Evolutionary conservation across 1,140 invertebrate species (phyloP), one percentile per base, ranked within the genome.

Genomic region (Augochlora pura): DNA sequence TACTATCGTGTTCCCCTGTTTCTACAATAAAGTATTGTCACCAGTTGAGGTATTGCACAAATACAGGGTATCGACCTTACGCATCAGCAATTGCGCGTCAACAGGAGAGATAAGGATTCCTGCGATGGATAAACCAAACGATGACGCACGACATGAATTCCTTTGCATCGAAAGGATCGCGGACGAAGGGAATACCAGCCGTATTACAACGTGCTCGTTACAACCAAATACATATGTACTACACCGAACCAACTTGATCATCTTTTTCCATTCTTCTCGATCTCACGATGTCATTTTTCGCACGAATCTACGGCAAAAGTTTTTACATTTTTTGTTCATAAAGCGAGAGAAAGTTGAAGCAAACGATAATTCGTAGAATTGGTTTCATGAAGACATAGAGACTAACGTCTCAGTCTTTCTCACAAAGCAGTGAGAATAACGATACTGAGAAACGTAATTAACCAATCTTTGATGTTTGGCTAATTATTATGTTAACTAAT

Each of bases 51-150:
- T 4, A 32, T 32, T 99, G 88, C 95, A 96, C 87, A 94, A 94
- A 76, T 92, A 95, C 49, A 96, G 97, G 88, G 95, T 98, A 32
- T 94, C 95, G 14, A 96, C 96, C 57, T 98, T 98, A 0, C 99
- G 99, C 88, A 99, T 99, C 0, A 94, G 96, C 9, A 99, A 99
- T 91, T 99, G 99, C 91, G 93, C 99, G 54, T 96, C 97, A 16
- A 95, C 94, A 79, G 98, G 98, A 0, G 96, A 99, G 86, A 96
- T 99, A 59, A 98, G 99, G 96, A 98, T 99, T 86, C 99, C 98
- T 9, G 96, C 96, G 9, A 94, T 97, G 93, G 99, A 98, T 9
- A 97, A 98, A 92, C 94, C 94, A 3, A 90, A 96, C 12, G 97
- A 96, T 59, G 95, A 98, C 85, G 96, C 95, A 69, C 94, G 95